Conservation (phyloP, 1,140 invertebrate species). For the Cyclina sinensis region DNA sequence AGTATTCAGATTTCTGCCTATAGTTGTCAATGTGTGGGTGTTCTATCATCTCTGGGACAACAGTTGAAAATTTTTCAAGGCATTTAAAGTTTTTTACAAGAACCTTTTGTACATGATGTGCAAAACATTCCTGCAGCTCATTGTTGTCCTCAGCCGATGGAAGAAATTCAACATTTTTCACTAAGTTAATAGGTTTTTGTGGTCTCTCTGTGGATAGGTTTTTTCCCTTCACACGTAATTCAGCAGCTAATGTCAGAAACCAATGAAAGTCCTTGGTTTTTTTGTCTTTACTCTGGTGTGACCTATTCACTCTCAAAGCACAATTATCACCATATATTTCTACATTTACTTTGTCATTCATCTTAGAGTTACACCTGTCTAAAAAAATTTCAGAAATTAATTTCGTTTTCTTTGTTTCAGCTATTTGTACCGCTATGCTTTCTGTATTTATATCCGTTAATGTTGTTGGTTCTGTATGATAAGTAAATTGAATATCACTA, state of each 20-base stretch:
- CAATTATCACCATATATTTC: constrained; percentile 62
- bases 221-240: neutral
- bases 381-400: neutral
- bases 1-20: neutral
- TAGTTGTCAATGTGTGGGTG: neutral
- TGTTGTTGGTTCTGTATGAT: neutral
- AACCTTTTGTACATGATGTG: neutral
- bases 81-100: neutral
- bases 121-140: neutral
- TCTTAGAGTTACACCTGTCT: neutral
- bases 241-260: constrained; percentile 49
- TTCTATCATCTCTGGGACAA: neutral
- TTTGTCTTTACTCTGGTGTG: constrained; percentile 52
- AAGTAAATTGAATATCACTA: neutral
- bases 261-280: constrained; percentile 62
- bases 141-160: neutral
- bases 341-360: neutral
- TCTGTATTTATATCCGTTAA: neutral
- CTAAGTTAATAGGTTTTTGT: neutral
- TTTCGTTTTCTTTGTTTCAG: neutral
- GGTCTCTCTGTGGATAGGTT: neutral
- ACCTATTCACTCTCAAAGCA: constrained; percentile 46
- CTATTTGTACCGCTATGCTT: neutral
- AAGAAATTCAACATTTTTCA: neutral
- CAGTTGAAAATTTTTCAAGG: neutral